phyloP scores from a whole-genome alignment of 2,888 invertebrate species.

The Cremastobaeus sp. region DNA sequence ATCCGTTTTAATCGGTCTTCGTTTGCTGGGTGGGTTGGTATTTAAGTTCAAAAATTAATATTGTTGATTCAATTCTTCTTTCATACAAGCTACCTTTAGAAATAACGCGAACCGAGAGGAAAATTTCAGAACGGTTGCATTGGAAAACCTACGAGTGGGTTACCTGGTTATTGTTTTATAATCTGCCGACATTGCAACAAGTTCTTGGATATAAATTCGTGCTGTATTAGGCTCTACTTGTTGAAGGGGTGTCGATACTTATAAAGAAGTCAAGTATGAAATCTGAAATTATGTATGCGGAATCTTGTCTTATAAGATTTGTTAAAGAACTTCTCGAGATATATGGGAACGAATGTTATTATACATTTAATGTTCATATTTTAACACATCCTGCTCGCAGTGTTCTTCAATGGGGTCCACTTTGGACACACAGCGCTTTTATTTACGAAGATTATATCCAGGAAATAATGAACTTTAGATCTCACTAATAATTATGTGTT shows the following conservation, averaged over 20 bases:
- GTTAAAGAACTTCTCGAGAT: slow-evolving; percentile 36
- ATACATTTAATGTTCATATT: slow-evolving; percentile 29
- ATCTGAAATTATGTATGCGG: slow-evolving; percentile 35
- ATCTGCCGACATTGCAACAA: slow-evolving; percentile 28
- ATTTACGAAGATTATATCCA: slow-evolving; percentile 50
- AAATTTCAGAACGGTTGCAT: slow-evolving; percentile 36
- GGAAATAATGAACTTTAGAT: slow-evolving; percentile 19
- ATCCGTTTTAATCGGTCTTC: no score
- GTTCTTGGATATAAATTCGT: slow-evolving; percentile 20
- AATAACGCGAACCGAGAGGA: slow-evolving; percentile 22
- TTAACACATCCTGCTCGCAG: slow-evolving; percentile 20
- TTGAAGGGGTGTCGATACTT: slow-evolving; percentile 28
- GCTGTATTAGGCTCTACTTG: slow-evolving; percentile 35
- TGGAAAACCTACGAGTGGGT: slow-evolving; percentile 49
- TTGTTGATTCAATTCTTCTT: slow-evolving; percentile 26
- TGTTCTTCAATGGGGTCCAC: slow-evolving; percentile 22
- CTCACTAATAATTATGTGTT: no score
- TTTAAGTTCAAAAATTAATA: slow-evolving; percentile 12
- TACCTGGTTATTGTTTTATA: slow-evolving; percentile 28
- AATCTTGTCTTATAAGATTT: slow-evolving; percentile 30
- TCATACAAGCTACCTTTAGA: slow-evolving; percentile 36
- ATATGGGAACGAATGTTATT: slow-evolving; percentile 5
- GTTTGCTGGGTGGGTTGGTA: no score
- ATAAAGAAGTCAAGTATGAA: slow-evolving; percentile 32
- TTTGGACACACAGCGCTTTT: slow-evolving; percentile 55